These are phyloP conservation scores for Istiophorus platypterus DNA, from an alignment of 2,113 vertebrate species.

Conservation along the genomic window DNA sequence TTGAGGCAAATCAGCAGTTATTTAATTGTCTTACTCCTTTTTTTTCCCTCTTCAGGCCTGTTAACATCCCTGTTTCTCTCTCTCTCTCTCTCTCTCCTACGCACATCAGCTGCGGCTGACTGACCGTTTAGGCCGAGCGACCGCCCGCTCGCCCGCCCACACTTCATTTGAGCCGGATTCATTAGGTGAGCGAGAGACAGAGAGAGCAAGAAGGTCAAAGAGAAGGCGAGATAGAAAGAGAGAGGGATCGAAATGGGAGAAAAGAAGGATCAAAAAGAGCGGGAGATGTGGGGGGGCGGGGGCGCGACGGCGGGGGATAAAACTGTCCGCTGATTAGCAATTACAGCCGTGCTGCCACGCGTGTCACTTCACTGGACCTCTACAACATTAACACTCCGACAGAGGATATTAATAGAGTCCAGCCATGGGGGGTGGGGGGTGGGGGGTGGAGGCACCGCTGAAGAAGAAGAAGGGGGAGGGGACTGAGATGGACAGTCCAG, in stretches of 20 bases:
- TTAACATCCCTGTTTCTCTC: slow-evolving; percentile 11
- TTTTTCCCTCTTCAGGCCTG: slow-evolving; percentile 2
- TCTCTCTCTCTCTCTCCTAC: slow-evolving; percentile 71
- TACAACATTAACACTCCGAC: slow-evolving; percentile 83
- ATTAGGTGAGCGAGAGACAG: slow-evolving; percentile 73
- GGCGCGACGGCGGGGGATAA: slow-evolving; percentile 67
- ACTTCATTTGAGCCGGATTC: slow-evolving; percentile 83
- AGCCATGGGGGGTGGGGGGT: slow-evolving; percentile 36
- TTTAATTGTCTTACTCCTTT: slow-evolving; percentile 59
- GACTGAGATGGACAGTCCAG: slow-evolving; percentile 19
- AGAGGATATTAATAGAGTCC: slow-evolving; percentile 84
- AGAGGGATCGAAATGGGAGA: slow-evolving; percentile 15
- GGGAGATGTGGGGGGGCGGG: not conserved
- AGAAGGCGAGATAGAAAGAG: slow-evolving; percentile 36
- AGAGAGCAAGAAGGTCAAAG: slow-evolving; percentile 57
- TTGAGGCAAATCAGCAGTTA: slow-evolving; percentile 50
- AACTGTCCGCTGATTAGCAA: slow-evolving; percentile 87
- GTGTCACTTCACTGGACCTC: slow-evolving; percentile 85
- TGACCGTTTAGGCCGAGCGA: slow-evolving; percentile 72
- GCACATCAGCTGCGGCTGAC: slow-evolving; percentile 77
- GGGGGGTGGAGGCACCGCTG: slow-evolving; percentile 6
- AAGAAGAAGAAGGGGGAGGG: slow-evolving; percentile 22
- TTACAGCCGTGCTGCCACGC: slow-evolving; percentile 78
- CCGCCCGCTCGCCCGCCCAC: slow-evolving; percentile 72
- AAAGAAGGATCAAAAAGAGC: not conserved